These are phyloP conservation scores for Vandiemenella viatica DNA, from an alignment of 2,888 invertebrate species.

Conservation along the genomic window DNA sequence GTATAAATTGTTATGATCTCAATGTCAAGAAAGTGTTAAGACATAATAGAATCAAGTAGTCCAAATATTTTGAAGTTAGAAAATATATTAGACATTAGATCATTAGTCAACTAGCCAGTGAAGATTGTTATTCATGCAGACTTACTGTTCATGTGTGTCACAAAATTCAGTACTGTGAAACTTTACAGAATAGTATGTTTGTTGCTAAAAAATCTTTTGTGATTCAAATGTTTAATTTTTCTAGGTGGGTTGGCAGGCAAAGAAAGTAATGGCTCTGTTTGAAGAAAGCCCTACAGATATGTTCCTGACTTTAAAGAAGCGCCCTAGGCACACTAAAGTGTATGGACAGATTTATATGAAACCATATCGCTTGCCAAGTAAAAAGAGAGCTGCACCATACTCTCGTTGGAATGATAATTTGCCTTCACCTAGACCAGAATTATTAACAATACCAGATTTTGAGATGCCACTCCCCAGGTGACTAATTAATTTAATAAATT, in stretches of 20 bases:
- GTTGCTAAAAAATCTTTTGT: no score
- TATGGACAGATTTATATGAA: constrained; percentile 60
- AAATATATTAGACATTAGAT: no score
- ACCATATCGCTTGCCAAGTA: constrained; percentile 56
- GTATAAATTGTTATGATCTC: no score
- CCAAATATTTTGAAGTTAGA: no score
- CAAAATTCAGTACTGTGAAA: no score
- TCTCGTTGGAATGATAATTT: constrained; percentile 52
- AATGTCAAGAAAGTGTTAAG: no score
- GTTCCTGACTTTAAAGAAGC: constrained; percentile 63
- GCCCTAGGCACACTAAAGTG: constrained; percentile 66
- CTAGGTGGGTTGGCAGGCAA: constrained; percentile 68
- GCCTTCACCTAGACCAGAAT: constrained; percentile 46
- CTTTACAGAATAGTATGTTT: no score
- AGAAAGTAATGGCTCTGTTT: constrained; percentile 55
- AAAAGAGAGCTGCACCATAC: constrained; percentile 46
- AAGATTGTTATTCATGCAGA: no score
- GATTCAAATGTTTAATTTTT: constrained; percentile 17
- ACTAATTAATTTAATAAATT: constrained; percentile 21
- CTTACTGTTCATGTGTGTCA: no score
- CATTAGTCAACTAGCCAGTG: no score
- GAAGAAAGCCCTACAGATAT: constrained; percentile 69
- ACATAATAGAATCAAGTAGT: no score
- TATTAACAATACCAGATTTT: constrained; percentile 44
- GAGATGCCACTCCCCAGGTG: constrained; percentile 41